Percentiles rank a stretch among this genome's conserved stretches.
Conservation (phyloP, 2,888 invertebrate genomes). For the Alviniconcha strummeri region DNA sequence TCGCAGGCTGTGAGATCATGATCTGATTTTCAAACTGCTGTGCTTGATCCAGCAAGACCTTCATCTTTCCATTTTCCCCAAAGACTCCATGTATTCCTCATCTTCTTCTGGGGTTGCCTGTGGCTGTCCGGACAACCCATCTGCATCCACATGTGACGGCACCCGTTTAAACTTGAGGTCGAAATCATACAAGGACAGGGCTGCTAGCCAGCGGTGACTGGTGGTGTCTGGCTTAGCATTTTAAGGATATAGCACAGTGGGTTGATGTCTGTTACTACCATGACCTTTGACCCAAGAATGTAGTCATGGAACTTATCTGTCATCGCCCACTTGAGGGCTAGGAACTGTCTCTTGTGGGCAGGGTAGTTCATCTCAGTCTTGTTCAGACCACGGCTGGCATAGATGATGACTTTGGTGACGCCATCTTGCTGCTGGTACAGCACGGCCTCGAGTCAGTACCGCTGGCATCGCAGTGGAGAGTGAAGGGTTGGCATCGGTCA, state of each 20-base stretch:
- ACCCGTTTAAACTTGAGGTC: background rate
- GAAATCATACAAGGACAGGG: conserved; percentile 9
- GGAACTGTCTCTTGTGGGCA: conserved; percentile 42
- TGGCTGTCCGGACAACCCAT: background rate
- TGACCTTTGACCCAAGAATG: no score
- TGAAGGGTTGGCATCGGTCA: conserved; percentile 34
- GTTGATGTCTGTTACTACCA: conserved; percentile 28
- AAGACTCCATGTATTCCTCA: conserved; percentile 4
- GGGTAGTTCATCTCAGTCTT: conserved; percentile 40
- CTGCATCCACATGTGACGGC: conserved; percentile 19
- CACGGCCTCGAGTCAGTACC: conserved; percentile 38
- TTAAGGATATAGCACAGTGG: conserved; percentile 25
- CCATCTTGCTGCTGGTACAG: conserved; percentile 37
- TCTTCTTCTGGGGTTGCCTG: conserved; percentile 11
- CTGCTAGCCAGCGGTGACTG: conserved; percentile 15
- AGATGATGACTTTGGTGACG: conserved; percentile 33
- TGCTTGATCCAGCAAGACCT: background rate
- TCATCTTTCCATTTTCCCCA: background rate
- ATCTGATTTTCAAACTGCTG: background rate
- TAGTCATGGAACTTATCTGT: conserved; percentile 36
- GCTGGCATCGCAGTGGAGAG: conserved; percentile 41
- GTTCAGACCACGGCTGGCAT: conserved; percentile 38
- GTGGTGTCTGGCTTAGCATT: conserved; percentile 21
- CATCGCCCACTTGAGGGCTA: conserved; percentile 42
- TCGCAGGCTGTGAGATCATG: background rate